Percentiles rank a stretch among this genome's conserved stretches.
These are phyloP conservation scores for Chionis minor DNA, from an alignment of 2,113 vertebrate genomes.

Conservation along the genomic window DNA sequence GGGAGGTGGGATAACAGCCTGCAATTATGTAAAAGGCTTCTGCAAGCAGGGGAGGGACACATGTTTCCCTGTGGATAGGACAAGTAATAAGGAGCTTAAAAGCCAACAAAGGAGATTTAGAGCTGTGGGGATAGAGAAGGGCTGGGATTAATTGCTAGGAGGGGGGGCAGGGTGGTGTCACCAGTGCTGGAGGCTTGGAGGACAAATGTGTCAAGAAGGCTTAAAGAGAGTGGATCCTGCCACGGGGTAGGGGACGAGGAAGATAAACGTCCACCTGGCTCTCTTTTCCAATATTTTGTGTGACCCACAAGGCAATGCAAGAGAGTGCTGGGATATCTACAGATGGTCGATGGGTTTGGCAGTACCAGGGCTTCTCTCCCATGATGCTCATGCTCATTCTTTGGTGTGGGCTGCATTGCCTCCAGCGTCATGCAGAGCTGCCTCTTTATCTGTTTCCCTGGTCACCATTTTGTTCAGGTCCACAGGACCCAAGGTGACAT, in stretches of 20 bases:
- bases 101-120: slow-evolving; percentile 57
- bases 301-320: rapidly evolving
- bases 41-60: slow-evolving; percentile 36
- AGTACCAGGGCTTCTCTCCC: rapidly evolving
- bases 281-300: neutral
- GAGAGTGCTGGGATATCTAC: neutral
- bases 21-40: slow-evolving; percentile 42
- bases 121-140: slow-evolving; percentile 55
- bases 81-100: slow-evolving; percentile 65
- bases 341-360: neutral
- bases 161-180: slow-evolving; percentile 10
- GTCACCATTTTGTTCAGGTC: neutral
- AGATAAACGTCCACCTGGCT: neutral
- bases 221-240: neutral
- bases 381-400: neutral
- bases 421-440: rapidly evolving
- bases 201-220: slow-evolving; percentile 56
- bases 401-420: rapidly evolving
- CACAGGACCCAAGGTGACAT: neutral
- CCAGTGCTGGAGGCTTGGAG: slow-evolving; percentile 34
- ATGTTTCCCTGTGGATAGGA: slow-evolving; percentile 54
- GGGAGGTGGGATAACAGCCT: neutral
- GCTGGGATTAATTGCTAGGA: slow-evolving; percentile 41
- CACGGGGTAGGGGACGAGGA: neutral
- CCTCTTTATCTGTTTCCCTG: neutral